Conservation (phyloP, 1,140 invertebrate species). For the Zaprionus camerounensis region DNA sequence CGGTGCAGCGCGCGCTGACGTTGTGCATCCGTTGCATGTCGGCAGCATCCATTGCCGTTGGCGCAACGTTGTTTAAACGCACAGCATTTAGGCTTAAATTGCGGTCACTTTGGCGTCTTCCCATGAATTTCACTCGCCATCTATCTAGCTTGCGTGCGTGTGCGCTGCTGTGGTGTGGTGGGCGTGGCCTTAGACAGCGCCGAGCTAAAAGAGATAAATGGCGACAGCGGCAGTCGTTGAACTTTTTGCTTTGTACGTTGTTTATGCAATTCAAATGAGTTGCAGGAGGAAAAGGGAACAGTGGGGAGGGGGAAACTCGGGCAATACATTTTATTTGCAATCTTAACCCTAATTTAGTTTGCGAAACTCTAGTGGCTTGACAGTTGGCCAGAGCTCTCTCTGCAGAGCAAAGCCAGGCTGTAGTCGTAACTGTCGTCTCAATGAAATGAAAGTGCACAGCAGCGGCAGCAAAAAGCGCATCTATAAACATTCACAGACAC, state of each 20-base stretch:
- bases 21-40: constrained; percentile 58
- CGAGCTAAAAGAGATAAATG: constrained; percentile 79
- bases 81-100: constrained; percentile 81
- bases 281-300: constrained; percentile 21
- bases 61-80: constrained; percentile 70
- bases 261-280: constrained; percentile 81
- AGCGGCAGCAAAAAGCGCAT: constrained; percentile 70
- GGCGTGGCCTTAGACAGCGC: constrained; percentile 76
- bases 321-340: constrained; percentile 82
- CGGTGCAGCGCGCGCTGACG: background rate
- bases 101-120: constrained; percentile 63
- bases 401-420: constrained; percentile 28
- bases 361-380: constrained; percentile 64
- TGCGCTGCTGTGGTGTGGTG: constrained; percentile 32
- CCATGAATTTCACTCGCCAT: constrained; percentile 60
- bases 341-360: constrained; percentile 81
- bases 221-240: constrained; percentile 74
- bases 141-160: constrained; percentile 41
- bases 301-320: constrained; percentile 25
- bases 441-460: constrained; percentile 76
- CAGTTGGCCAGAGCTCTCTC: constrained; percentile 40
- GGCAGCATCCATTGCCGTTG: constrained; percentile 54
- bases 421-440: constrained; percentile 68
- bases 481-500: constrained; percentile 67
- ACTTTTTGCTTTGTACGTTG: constrained; percentile 79